phyloP scores from a whole-genome alignment of 1,140 invertebrate genomes.

The Zaprionus ornatus region DNA sequence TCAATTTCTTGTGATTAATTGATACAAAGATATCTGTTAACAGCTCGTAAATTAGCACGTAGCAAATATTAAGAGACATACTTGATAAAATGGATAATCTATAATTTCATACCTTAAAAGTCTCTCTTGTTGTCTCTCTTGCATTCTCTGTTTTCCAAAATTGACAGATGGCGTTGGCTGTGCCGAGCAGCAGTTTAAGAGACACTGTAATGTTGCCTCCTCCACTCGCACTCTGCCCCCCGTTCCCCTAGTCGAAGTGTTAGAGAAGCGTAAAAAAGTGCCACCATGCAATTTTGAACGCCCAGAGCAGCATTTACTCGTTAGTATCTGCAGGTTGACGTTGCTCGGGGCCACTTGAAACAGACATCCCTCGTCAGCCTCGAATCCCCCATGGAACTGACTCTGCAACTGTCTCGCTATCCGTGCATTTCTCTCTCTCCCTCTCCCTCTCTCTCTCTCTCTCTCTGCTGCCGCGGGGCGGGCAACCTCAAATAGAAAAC shows the following conservation, averaged over 20 bases:
- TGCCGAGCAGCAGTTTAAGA: background rate
- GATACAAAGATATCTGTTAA: too few relatives aligned
- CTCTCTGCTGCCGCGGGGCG: slow-evolving; percentile 29
- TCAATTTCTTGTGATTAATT: too few relatives aligned
- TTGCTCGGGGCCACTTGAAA: slow-evolving; percentile 54
- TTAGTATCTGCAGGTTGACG: slow-evolving; percentile 59
- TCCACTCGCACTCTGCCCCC: background rate
- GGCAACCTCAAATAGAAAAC: slow-evolving; percentile 75
- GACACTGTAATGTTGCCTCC: slow-evolving; percentile 3
- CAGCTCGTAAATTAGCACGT: too few relatives aligned
- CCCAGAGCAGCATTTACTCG: slow-evolving; percentile 63
- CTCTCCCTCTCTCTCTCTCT: background rate
- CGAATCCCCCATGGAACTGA: slow-evolving; percentile 29
- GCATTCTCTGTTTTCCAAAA: background rate
- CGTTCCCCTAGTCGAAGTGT: background rate
- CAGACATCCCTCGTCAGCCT: slow-evolving; percentile 50
- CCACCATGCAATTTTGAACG: slow-evolving; percentile 63
- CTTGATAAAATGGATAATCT: too few relatives aligned
- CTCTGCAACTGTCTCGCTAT: slow-evolving; percentile 30
- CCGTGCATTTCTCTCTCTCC: slow-evolving; percentile 1
- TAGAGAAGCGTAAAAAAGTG: slow-evolving; percentile 42
- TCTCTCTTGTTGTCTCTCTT: background rate
- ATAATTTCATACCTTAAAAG: too few relatives aligned
- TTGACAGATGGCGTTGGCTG: background rate
- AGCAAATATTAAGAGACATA: too few relatives aligned